Evolutionary conservation across 2,113 vertebrate species (phyloP).

Genomic region (Sinocyclocheilus anophthalmus): DNA sequence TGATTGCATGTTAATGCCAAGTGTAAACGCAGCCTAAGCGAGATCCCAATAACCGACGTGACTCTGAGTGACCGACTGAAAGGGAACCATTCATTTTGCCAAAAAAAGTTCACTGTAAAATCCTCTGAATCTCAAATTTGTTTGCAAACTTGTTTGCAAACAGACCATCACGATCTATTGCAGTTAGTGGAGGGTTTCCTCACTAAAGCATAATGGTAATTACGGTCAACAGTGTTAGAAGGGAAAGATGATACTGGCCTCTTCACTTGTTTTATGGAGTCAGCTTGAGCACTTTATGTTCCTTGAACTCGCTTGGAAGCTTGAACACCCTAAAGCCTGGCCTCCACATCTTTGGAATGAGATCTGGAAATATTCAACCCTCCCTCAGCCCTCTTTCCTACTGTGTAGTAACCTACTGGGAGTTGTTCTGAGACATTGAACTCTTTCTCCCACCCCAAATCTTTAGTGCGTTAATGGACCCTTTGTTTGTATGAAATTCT

Average conservation of each 20-base stretch:
- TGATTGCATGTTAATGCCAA: too few relatives aligned
- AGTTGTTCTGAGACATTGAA: not conserved
- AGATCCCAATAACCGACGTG: too few relatives aligned
- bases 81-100: slow-evolving; percentile 21
- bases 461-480: not conserved
- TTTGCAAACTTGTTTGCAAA: slow-evolving; percentile 29
- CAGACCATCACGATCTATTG: slow-evolving; percentile 51
- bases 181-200: slow-evolving; percentile 30
- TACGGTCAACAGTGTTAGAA: slow-evolving; percentile 32
- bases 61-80: too few relatives aligned
- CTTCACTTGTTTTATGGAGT: slow-evolving; percentile 41
- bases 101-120: slow-evolving; percentile 12
- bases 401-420: slow-evolving; percentile 1
- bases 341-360: slow-evolving; percentile 41
- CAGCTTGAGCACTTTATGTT: slow-evolving; percentile 14
- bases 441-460: not conserved
- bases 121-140: slow-evolving; percentile 19
- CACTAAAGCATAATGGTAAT: slow-evolving; percentile 38
- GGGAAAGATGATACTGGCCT: slow-evolving; percentile 39
- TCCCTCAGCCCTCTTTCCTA: not conserved
- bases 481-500: slow-evolving; percentile 14
- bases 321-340: slow-evolving; percentile 31
- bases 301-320: not conserved
- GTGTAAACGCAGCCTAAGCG: too few relatives aligned
- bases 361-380: slow-evolving; percentile 45